A percentile compares a stretch with the other conserved stretches of the same genome.
Conservation (phyloP, 1,140 invertebrate genomes). For the Zaprionus africanus region DNA sequence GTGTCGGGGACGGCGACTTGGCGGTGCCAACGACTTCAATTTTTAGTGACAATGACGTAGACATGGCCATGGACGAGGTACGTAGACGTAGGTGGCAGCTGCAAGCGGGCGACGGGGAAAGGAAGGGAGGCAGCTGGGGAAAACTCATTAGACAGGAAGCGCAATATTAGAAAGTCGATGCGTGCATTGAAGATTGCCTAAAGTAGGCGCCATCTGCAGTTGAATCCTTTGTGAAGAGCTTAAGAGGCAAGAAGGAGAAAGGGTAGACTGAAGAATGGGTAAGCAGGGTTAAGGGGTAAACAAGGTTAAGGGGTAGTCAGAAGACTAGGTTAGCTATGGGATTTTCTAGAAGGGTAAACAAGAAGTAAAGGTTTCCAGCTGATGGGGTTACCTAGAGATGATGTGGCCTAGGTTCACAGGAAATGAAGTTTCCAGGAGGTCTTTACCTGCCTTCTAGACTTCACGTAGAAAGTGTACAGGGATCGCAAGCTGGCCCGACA, state of each 20-base stretch:
- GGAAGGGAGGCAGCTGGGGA: not conserved
- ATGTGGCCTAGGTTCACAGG: too few species aligned
- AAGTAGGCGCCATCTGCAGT: not conserved
- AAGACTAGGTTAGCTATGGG: too few species aligned
- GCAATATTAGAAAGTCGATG: conserved; percentile 40
- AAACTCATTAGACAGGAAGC: conserved; percentile 34
- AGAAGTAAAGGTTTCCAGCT: too few species aligned
- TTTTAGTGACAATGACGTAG: conserved; percentile 36
- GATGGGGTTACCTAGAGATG: too few species aligned
- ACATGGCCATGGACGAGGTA: conserved; percentile 29
- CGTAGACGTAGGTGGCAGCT: not conserved
- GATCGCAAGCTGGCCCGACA: not conserved
- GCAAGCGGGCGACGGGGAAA: not conserved
- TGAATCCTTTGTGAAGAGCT: too few species aligned
- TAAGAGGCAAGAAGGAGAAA: too few species aligned
- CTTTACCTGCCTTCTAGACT: too few species aligned
- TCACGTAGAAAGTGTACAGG: not conserved
- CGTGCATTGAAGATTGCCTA: conserved; percentile 3
- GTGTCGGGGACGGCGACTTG: conserved; percentile 20
- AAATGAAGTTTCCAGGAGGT: too few species aligned
- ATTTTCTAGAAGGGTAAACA: too few species aligned
- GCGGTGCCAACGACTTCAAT: conserved; percentile 61
- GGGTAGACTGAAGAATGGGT: too few species aligned
- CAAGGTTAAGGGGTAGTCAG: too few species aligned
- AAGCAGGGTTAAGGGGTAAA: too few species aligned